Evolutionary conservation across 1,140 invertebrate species (phyloP).

Genomic region (Acarapis woodi): DNA sequence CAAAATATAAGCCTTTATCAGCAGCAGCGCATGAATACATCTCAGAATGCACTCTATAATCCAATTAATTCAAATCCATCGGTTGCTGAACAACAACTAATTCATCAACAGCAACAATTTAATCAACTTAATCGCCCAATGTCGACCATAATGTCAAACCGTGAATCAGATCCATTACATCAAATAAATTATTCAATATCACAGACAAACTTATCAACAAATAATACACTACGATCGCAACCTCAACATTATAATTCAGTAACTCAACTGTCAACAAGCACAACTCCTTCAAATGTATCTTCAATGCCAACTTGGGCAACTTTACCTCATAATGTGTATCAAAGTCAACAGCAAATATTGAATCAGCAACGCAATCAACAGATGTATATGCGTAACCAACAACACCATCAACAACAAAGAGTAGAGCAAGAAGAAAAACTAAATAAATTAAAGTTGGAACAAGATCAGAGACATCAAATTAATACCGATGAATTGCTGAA

Average conservation of each 20-base stretch:
- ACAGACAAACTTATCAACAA: no score
- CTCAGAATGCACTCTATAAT: neutral
- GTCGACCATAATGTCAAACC: no score
- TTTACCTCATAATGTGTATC: neutral
- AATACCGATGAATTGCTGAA: no score
- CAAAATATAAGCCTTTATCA: neutral
- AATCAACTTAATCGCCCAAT: neutral
- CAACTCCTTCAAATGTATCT: no score
- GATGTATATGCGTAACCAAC: constrained; percentile 11
- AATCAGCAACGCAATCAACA: constrained; percentile 11
- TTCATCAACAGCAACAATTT: neutral
- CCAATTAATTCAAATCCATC: neutral
- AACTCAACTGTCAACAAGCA: no score
- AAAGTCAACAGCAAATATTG: constrained; percentile 5
- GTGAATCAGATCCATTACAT: no score
- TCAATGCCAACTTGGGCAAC: no score
- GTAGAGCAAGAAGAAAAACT: neutral
- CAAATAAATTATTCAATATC: no score
- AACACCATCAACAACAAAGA: constrained; percentile 13
- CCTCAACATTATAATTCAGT: no score
- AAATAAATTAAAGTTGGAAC: no score
- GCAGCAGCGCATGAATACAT: neutral
- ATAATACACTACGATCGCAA: no score
- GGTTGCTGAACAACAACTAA: neutral
- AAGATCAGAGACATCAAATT: no score